phyloP scores from a whole-genome alignment of 2,113 vertebrate genomes.

The Diglossa brunneiventris region DNA sequence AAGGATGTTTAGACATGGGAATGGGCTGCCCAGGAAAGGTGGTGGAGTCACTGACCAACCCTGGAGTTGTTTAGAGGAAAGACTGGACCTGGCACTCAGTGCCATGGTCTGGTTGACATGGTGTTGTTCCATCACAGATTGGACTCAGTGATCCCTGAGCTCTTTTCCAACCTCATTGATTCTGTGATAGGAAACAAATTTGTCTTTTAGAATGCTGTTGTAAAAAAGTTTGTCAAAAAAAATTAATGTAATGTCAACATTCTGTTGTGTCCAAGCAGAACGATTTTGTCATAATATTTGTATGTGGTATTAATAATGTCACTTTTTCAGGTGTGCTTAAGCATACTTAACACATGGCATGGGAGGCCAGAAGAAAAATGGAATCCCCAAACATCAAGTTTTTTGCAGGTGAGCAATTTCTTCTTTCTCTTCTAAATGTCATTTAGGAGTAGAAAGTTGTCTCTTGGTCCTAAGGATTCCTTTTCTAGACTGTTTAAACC shows the following conservation, averaged over 20 bases:
- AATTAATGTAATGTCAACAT: background rate
- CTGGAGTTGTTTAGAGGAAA: too few relatives aligned
- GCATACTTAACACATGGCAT: constrained; percentile 98
- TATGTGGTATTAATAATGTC: background rate
- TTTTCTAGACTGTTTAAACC: background rate
- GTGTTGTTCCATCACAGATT: too few relatives aligned
- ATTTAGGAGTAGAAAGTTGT: background rate
- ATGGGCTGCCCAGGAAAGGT: too few relatives aligned
- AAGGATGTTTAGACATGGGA: too few relatives aligned
- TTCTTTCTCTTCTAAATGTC: background rate
- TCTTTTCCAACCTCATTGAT: too few relatives aligned
- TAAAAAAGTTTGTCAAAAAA: background rate
- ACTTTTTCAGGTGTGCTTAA: constrained; percentile 92
- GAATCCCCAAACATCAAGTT: constrained; percentile 99
- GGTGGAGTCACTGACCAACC: too few relatives aligned
- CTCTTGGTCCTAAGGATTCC: background rate
- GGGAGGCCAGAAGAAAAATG: constrained; percentile 98
- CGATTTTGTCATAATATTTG: background rate
- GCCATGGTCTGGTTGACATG: too few relatives aligned
- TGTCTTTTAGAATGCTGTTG: background rate
- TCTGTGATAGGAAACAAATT: too few relatives aligned
- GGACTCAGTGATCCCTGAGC: too few relatives aligned
- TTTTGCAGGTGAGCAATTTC: constrained; percentile 88
- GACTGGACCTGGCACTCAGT: too few relatives aligned
- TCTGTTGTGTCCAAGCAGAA: background rate